Evolutionary conservation across 1,140 invertebrate species (phyloP).

Genomic region (Grapholita molesta): DNA sequence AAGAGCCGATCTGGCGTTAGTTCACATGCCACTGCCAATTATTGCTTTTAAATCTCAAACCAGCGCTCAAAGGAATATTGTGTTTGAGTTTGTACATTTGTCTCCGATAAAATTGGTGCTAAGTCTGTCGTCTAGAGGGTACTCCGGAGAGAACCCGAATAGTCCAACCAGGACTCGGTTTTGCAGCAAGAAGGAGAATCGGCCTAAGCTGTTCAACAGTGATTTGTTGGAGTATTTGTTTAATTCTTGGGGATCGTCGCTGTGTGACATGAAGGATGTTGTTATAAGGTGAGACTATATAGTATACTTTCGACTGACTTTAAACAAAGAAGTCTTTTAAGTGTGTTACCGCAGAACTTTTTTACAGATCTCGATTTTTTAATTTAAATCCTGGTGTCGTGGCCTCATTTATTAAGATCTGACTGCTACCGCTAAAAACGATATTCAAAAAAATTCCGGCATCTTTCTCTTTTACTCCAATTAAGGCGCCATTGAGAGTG

Average conservation of each 20-base stretch:
- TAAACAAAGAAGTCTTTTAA: no score
- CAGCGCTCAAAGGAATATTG: constrained; percentile 54
- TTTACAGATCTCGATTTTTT: no score
- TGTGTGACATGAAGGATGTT: constrained; percentile 82
- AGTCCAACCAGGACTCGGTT: constrained; percentile 63
- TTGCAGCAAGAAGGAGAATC: constrained; percentile 73
- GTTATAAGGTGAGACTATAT: constrained; percentile 80
- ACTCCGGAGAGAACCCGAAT: constrained; percentile 63
- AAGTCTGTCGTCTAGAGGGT: constrained; percentile 83
- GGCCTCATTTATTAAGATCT: no score
- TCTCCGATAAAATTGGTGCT: constrained; percentile 84
- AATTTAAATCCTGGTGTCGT: no score
- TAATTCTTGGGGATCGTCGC: constrained; percentile 80
- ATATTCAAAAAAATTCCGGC: no score
- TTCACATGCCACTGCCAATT: constrained; percentile 78
- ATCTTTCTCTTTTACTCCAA: no score
- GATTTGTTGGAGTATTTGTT: constrained; percentile 79
- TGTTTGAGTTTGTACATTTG: constrained; percentile 84
- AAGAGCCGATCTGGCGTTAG: constrained; percentile 79
- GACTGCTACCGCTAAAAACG: no score
- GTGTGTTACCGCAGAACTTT: no score
- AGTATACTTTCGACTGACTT: no score
- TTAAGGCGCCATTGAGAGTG: no score
- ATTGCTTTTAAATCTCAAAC: constrained; percentile 66
- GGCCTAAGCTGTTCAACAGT: constrained; percentile 74